Evolutionary conservation across 2,888 invertebrate genomes (phyloP).

Genomic region (Dryomyza anilis): DNA sequence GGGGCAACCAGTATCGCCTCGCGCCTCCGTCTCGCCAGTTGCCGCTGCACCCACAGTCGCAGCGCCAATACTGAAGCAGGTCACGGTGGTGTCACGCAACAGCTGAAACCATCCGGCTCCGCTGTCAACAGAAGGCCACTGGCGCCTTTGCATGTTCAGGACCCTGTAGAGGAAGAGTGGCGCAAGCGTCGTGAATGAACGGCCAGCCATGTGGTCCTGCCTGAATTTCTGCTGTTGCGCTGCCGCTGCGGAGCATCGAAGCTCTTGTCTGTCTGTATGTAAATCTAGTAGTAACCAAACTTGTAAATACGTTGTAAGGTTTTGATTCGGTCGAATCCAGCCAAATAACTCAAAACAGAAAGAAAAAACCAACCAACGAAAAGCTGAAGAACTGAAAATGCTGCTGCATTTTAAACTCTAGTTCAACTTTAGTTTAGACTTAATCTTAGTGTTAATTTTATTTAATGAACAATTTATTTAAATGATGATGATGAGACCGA

Average conservation of each 20-base stretch:
- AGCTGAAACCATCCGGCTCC: slow-evolving; percentile 61
- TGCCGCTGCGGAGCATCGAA: no score
- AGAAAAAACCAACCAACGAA: neutral
- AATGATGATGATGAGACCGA: neutral
- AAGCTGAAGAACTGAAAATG: neutral
- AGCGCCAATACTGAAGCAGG: slow-evolving; percentile 64
- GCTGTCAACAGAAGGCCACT: no score
- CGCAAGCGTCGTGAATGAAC: neutral
- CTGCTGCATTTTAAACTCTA: no score
- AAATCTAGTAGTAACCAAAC: no score
- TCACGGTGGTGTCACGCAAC: slow-evolving; percentile 65
- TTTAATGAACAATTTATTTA: neutral
- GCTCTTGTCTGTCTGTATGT: no score
- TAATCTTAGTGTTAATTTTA: slow-evolving; percentile 8
- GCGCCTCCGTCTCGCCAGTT: slow-evolving; percentile 35
- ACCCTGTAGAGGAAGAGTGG: no score
- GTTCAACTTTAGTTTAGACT: neutral
- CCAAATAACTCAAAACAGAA: no score
- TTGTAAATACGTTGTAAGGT: no score
- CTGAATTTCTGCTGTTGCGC: neutral
- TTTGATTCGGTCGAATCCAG: neutral
- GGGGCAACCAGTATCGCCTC: slow-evolving; percentile 45
- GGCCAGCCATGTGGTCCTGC: neutral
- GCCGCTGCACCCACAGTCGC: slow-evolving; percentile 45
- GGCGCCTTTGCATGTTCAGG: neutral